Evolutionary conservation across 2,797 vertebrate species (phyloP).

Genomic region (Pangasius mekongensis): DNA sequence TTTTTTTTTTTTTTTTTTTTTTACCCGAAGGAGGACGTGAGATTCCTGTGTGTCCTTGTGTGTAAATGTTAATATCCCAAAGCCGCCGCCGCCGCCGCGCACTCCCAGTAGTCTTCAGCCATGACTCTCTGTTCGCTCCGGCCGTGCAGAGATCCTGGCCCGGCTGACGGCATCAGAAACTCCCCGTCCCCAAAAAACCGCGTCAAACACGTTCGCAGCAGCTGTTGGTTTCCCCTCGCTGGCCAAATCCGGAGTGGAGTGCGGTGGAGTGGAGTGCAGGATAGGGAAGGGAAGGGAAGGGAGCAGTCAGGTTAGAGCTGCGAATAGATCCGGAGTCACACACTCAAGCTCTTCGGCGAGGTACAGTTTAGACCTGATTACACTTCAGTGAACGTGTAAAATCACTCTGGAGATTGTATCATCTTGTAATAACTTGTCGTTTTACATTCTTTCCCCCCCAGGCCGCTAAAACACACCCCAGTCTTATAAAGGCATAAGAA

Average conservation of each 20-base stretch:
- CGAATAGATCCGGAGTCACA: constrained; percentile 64
- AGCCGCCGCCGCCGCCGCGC: constrained; percentile 52
- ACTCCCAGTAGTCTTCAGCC: constrained; percentile 81
- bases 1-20: constrained; percentile 30
- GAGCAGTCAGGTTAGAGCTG: constrained; percentile 51
- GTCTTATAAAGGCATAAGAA: constrained; percentile 1
- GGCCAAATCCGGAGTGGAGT: constrained; percentile 60
- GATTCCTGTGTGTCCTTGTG: constrained; percentile 59
- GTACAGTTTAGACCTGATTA: constrained; percentile 25
- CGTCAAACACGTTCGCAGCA: constrained; percentile 52
- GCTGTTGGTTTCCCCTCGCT: constrained; percentile 56
- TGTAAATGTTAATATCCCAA: constrained; percentile 65
- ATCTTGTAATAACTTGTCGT: background rate
- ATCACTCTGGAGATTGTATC: background rate
- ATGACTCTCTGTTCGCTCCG: constrained; percentile 67
- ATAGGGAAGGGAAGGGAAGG: constrained; percentile 18
- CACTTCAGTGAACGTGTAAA: background rate
- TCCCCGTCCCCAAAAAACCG: constrained; percentile 48
- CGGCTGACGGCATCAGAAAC: constrained; percentile 54
- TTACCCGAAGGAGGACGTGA: constrained; percentile 69
- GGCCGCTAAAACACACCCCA: background rate
- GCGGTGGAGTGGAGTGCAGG: constrained; percentile 20
- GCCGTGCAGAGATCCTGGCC: constrained; percentile 34
- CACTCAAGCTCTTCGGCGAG: constrained; percentile 49
- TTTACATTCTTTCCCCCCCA: background rate